Base-by-base conservation (phyloP, 2,797 vertebrate genomes). In the Malurus leucopterus region DNA sequence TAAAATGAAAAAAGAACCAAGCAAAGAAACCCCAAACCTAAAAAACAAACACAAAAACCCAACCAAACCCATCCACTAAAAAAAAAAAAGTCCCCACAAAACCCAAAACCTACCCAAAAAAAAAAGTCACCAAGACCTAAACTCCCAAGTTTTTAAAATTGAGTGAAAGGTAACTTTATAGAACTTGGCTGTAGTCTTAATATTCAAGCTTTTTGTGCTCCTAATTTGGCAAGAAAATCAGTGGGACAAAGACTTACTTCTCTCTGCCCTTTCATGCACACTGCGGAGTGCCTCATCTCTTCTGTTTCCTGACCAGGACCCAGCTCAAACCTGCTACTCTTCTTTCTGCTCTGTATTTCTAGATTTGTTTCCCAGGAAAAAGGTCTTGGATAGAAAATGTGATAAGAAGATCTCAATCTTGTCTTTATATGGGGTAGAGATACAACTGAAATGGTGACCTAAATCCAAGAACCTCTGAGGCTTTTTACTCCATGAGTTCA, bases 91-190 rank as follows among this genome's bases (percentile, higher is more conserved):
- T 3, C 6, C 12, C 13, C 5, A 30, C 9, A 64, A 71, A 57
- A 8, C 2, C 3, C 9, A 77, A 58, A 53, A 24, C 8, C 2
- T 2, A 36, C 12, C 10, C 3, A 2, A 11, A 59, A 67, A 11
- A 59, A 67, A 40, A 34, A 8, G 3, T 10, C 15, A 47, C 9
- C 10, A 51, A 82, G 74, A 32, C 4, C 3, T 26, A 50, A 64
- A 44, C 10, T 62, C 10, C 0, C 3, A 44, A 18, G 2, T 46
- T 70, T 73, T 76, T 38, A 44, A 57, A 13, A 27, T n/a, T 32
- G 34, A 63, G 4, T 27, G 22, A 47, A 84, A 67, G 2, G 1
- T 26, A 36, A 51, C 9, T 83, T 77, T 8, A 27, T 10, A 54
- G 5, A 7, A 57, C 2, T 34, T 83, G n/a, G 4, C 4, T 57